Percentiles rank a stretch among this genome's conserved stretches.
Conservation (phyloP, 2,888 invertebrate species). For the Cephus rjabovi region DNA sequence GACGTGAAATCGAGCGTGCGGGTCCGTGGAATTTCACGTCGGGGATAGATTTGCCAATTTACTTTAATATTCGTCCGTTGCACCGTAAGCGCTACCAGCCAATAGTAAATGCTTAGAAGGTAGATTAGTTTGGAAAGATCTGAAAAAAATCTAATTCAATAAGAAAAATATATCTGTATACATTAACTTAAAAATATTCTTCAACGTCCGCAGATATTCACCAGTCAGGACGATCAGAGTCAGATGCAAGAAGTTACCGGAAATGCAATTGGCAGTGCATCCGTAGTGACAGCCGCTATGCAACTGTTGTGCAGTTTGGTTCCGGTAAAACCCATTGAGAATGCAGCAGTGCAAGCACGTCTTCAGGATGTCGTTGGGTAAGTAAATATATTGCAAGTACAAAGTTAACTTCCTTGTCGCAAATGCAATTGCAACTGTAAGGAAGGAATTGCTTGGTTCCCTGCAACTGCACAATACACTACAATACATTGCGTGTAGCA, state of each 20-base stretch:
- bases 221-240: constrained; percentile 54
- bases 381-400: constrained; percentile 44
- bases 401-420: neutral
- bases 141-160: neutral
- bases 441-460: neutral
- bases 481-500: neutral
- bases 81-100: neutral
- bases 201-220: constrained; percentile 42
- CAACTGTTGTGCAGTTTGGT: constrained; percentile 69
- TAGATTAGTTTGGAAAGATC: neutral
- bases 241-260: constrained; percentile 55
- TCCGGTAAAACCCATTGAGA: constrained; percentile 66
- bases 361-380: constrained; percentile 72
- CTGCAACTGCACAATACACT: neutral
- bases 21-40: neutral
- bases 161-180: neutral
- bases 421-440: neutral
- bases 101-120: neutral
- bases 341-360: constrained; percentile 62
- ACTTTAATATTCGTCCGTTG: neutral
- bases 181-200: neutral
- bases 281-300: constrained; percentile 67
- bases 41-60: neutral
- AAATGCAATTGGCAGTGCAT: constrained; percentile 58
- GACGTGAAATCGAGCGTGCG: neutral